These are phyloP conservation scores for Chrysogorgia sp. DNA, from an alignment of 92 coral and sea anemone species.

Conservation along the genomic window DNA sequence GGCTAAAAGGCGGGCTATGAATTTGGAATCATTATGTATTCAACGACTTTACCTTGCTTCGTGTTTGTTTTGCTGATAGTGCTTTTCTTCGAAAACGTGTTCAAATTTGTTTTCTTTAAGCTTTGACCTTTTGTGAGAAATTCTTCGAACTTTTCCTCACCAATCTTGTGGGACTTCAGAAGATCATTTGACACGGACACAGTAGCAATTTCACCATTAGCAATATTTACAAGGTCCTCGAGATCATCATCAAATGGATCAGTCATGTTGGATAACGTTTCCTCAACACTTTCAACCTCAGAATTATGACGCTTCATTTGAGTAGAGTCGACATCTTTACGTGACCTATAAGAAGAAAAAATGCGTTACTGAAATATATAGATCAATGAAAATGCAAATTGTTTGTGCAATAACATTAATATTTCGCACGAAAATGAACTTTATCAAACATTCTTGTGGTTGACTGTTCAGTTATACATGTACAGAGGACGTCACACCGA, in stretches of 20 bases:
- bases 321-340: conserved; percentile 38
- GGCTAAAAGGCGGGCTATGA: conserved; percentile 5
- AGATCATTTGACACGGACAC: background rate
- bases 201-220: background rate
- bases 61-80: background rate
- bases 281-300: conserved; percentile 39
- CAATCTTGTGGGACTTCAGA: background rate
- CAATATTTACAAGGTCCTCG: background rate
- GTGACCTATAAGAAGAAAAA: conserved; percentile 32
- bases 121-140: background rate
- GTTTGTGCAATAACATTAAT: no score
- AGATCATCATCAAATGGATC: background rate
- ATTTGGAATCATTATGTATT: conserved; percentile 1
- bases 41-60: background rate
- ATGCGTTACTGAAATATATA: background rate
- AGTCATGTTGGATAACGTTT: background rate
- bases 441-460: no score
- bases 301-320: conserved; percentile 35
- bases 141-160: background rate
- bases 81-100: conserved; percentile 2
- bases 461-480: no score
- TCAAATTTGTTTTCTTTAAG: background rate
- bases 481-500: no score
- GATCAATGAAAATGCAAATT: no score
- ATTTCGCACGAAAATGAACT: no score